phyloP scores from a whole-genome alignment of 2,888 invertebrate genomes.

The Fissipunctia ypsillon region DNA sequence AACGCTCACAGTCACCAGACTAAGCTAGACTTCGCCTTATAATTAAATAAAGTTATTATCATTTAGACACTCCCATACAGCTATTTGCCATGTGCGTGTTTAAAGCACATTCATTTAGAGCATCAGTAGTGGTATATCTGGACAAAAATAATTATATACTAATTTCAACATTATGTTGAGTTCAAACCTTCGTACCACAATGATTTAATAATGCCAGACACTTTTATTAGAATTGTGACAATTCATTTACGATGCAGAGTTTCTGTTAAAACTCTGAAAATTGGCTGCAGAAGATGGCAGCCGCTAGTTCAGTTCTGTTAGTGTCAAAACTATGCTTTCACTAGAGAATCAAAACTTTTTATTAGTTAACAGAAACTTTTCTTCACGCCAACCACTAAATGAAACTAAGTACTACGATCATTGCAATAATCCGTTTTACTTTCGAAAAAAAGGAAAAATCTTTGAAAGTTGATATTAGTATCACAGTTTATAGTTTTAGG shows the following conservation, averaged over 20 bases:
- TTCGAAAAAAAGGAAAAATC: not conserved
- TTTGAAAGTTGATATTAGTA: not conserved
- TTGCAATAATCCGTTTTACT: not conserved
- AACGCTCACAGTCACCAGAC: not conserved
- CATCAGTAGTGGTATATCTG: conserved; percentile 22
- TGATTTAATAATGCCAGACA: conserved; percentile 6
- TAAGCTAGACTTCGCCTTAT: not conserved
- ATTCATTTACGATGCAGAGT: not conserved
- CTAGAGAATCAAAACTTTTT: not conserved
- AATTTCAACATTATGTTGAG: conserved; percentile 23
- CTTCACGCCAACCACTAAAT: not conserved
- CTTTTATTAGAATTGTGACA: not conserved
- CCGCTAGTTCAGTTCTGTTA: not conserved
- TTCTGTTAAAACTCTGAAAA: conserved; percentile 4
- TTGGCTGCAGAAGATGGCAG: not conserved
- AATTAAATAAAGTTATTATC: conserved; percentile 19
- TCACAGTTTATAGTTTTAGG: no score
- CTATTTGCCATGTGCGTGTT: conserved; percentile 34
- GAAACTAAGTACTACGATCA: not conserved
- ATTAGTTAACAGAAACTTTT: not conserved
- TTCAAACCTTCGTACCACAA: conserved; percentile 12
- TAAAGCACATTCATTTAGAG: conserved; percentile 24
- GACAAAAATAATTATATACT: conserved; percentile 16
- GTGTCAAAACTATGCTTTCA: conserved; percentile 21
- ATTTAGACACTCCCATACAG: conserved; percentile 17